Evolutionary conservation across 2,113 vertebrate genomes (phyloP), one percentile per base, ranked within the genome.

Genomic region (Tetraodon nigroviridis): DNA sequence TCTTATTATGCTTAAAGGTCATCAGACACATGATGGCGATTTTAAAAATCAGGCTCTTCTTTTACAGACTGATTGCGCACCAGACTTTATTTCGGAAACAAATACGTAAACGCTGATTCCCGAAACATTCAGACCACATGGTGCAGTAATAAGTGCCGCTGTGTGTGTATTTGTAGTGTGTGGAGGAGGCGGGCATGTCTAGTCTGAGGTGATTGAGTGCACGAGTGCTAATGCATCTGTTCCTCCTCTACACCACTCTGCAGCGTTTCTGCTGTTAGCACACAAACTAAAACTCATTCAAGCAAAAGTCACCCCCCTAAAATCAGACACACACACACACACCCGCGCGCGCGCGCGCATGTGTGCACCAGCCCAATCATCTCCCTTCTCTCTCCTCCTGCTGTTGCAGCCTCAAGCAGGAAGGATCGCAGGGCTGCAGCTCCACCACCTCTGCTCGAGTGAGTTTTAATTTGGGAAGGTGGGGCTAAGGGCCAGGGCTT

Each of bases 271-370:
- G 71, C 64, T 73, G 64, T 76, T 71, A 67, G 61, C 75, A 78
- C 62, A 73, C 73, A 83, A 84, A 87, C 89, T 89, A 84, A 88
- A 88, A 78, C 67, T 78, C 81, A 73, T 66, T 86, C 84, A 88
- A 88, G 78, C 87, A 84, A 79, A 47, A 55, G 64, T 52, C 37
- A 20, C 32, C 67, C 41, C 37, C 51, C 24, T 15, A 12, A 6
- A 7, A 19, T 16, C 27, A 4, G 7, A 7, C 22, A 22, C 16
- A 32, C 20, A 40, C 4, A 5, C n/a, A 22, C 16, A 37, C 20
- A 27, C 14, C 7, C 24, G 32, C 41, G 44, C 37, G 1, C 48
- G 42, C 24, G 51, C 21, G 5, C 32, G 13, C 27, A 37, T 18
- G 16, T 13, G 44, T 51, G n/a, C 46, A 48, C n/a, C 8, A 17